A percentile compares a stretch with the other conserved stretches of the same genome.
Conservation (phyloP, 2,888 invertebrate genomes). For the Herminia tarsipennalis region DNA sequence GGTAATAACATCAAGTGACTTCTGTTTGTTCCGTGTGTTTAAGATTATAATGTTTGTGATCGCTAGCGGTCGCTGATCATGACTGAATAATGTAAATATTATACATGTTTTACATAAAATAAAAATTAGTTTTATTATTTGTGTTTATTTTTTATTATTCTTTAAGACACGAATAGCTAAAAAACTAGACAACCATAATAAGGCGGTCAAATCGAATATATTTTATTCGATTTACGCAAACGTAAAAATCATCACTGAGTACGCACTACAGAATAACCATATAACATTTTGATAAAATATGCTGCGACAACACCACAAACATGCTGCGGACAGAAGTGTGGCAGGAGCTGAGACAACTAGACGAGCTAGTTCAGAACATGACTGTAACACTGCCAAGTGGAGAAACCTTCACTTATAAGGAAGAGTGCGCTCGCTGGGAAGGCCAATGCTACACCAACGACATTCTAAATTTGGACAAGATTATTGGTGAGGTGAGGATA, state of each 20-base stretch:
- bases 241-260: neutral
- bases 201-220: no score
- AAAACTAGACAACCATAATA: no score
- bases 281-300: neutral
- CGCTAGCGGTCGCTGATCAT: constrained; percentile 59
- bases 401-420: constrained; percentile 90
- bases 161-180: no score
- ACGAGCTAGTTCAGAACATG: constrained; percentile 91
- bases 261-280: neutral
- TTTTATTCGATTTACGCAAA: no score
- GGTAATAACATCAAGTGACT: constrained; percentile 30
- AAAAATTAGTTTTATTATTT: constrained; percentile 68
- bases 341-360: constrained; percentile 91
- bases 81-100: constrained; percentile 84
- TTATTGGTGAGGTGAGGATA: constrained; percentile 91
- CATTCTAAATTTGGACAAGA: constrained; percentile 92
- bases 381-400: constrained; percentile 89
- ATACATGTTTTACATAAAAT: constrained; percentile 77
- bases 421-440: constrained; percentile 95
- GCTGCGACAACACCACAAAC: constrained; percentile 91
- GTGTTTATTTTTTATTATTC: constrained; percentile 36
- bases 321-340: constrained; percentile 92
- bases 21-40: constrained; percentile 38
- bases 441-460: constrained; percentile 94
- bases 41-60: constrained; percentile 54